Evolutionary conservation across 2,797 vertebrate species (phyloP).

Genomic region (Selene dorsalis): DNA sequence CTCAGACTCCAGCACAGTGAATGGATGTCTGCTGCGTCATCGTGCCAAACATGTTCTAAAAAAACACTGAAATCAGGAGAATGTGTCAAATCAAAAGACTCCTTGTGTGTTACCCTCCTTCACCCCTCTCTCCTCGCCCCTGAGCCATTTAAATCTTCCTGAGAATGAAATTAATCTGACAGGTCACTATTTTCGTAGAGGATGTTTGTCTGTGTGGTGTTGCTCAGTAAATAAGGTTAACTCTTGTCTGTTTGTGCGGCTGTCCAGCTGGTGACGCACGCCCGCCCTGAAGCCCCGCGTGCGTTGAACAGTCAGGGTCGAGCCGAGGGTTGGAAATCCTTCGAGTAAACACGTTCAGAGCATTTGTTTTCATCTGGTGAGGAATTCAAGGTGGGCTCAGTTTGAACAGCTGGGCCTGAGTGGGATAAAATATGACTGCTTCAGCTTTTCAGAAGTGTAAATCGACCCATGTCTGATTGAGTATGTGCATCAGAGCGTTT

Average conservation of each 20-base stretch:
- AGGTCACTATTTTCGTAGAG: constrained; percentile 62
- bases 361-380: constrained; percentile 35
- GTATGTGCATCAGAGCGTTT: background rate
- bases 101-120: constrained; percentile 30
- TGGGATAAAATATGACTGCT: background rate
- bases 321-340: constrained; percentile 30
- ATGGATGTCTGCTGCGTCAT: constrained; percentile 32
- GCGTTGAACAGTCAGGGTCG: constrained; percentile 13
- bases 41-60: constrained; percentile 18
- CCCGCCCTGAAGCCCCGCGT: background rate
- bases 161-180: constrained; percentile 44
- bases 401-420: constrained; percentile 14
- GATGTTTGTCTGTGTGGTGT: constrained; percentile 55
- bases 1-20: constrained; percentile 37
- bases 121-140: background rate
- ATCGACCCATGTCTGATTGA: constrained; percentile 17
- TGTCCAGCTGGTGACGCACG: constrained; percentile 4
- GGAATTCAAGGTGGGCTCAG: constrained; percentile 16
- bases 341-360: background rate
- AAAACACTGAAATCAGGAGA: constrained; percentile 22
- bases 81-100: constrained; percentile 32
- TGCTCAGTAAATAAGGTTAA: constrained; percentile 57
- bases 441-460: constrained; percentile 13
- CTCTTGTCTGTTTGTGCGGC: background rate
- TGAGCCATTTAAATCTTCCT: constrained; percentile 27